These are phyloP conservation scores for Scortum barcoo DNA, from an alignment of 2,113 vertebrate species.

Conservation along the genomic window DNA sequence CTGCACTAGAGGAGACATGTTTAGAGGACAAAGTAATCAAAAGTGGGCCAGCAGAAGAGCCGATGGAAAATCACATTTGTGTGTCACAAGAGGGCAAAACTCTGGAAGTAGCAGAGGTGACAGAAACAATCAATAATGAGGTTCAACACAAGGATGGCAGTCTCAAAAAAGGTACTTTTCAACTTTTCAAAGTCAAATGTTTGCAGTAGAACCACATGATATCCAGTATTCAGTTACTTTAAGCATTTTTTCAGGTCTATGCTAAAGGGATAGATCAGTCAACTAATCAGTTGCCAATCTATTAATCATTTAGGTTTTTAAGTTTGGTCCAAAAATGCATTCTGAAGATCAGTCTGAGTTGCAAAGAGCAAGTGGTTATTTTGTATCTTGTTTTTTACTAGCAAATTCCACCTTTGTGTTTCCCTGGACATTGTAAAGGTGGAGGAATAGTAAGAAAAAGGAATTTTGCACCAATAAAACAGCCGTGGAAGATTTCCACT, in stretches of 20 bases:
- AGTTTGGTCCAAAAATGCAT: background rate
- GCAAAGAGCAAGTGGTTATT: too few relatives aligned
- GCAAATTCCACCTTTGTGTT: too few relatives aligned
- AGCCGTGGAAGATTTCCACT: background rate
- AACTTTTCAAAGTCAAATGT: background rate
- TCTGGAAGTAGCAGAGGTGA: conserved; percentile 14
- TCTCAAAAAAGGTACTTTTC: conserved; percentile 74
- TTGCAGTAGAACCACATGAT: background rate
- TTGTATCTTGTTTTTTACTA: too few relatives aligned
- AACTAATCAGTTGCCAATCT: background rate
- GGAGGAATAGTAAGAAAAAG: background rate
- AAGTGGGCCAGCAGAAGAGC: conserved; percentile 23
- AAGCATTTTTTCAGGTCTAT: background rate
- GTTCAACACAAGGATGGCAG: conserved; percentile 47
- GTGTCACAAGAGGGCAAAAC: conserved; percentile 56
- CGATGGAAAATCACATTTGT: conserved; percentile 47
- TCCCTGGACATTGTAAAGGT: background rate
- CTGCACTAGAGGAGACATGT: conserved; percentile 68
- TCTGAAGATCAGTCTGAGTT: background rate
- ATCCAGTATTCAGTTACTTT: background rate
- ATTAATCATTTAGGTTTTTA: background rate
- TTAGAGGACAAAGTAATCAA: conserved; percentile 27
- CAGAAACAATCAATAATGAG: conserved; percentile 50
- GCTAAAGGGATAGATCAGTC: too few relatives aligned
- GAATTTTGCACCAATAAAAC: background rate